These are phyloP conservation scores for Nicator chloris DNA, from an alignment of 2,113 vertebrate genomes.

Conservation along the genomic window DNA sequence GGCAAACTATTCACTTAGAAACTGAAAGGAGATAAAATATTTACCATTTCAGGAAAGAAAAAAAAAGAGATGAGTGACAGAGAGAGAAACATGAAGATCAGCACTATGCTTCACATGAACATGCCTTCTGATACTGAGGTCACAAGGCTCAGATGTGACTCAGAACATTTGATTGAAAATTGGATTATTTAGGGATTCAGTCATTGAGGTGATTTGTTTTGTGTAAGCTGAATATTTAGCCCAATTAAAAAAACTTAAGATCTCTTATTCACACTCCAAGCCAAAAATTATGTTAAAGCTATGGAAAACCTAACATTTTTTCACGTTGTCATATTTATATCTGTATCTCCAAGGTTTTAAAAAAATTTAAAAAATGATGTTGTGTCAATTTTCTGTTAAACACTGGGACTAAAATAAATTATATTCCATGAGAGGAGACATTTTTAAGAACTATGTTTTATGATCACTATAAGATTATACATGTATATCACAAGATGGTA, in stretches of 20 bases:
- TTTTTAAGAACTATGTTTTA: not conserved
- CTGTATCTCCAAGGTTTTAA: not conserved
- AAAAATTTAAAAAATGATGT: not conserved
- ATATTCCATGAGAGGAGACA: not conserved
- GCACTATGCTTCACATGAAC: not conserved
- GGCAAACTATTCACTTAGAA: not conserved
- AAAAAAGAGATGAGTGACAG: not conserved
- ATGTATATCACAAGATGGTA: not conserved
- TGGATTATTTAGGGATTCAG: not conserved
- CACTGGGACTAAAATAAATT: not conserved
- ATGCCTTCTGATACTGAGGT: not conserved
- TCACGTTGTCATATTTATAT: not conserved
- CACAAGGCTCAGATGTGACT: rapidly evolving
- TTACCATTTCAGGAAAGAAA: not conserved
- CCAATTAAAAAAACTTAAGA: not conserved
- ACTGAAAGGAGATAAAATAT: not conserved
- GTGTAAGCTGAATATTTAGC: not conserved
- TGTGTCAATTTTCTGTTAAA: not conserved
- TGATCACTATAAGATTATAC: not conserved
- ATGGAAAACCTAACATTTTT: not conserved
- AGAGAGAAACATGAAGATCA: not conserved
- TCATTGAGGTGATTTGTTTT: not conserved
- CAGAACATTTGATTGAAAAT: not conserved
- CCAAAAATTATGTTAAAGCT: not conserved
- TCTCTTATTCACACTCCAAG: not conserved